Conservation (phyloP, 2,113 vertebrate species). For the Isurus oxyrinchus region DNA sequence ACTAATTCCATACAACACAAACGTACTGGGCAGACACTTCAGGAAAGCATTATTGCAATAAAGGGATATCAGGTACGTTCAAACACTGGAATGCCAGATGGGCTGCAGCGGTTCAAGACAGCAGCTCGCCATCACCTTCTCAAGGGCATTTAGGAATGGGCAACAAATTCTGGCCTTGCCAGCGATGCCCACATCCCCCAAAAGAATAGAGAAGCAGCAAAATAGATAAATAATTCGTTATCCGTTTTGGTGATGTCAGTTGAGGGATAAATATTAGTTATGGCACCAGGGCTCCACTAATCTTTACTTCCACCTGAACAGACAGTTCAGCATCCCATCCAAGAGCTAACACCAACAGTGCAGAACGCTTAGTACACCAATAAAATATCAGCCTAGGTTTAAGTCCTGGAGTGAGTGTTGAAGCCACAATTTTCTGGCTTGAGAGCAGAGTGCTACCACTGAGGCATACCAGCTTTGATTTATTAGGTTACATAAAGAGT, state of each 20-base stretch:
- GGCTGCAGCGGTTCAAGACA: too few relatives aligned
- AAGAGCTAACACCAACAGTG: background rate
- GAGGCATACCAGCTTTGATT: background rate
- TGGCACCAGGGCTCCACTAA: background rate
- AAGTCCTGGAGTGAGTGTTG: background rate
- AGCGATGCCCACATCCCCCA: background rate
- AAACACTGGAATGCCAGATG: too few relatives aligned
- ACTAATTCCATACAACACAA: background rate
- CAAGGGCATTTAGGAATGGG: background rate
- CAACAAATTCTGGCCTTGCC: background rate
- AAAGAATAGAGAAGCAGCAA: too few relatives aligned
- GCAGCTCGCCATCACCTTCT: background rate
- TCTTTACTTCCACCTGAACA: background rate
- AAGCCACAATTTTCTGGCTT: background rate
- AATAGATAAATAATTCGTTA: background rate
- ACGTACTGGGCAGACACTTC: background rate
- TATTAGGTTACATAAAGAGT: background rate
- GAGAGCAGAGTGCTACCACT: background rate
- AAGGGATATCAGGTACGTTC: background rate
- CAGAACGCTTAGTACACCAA: background rate
- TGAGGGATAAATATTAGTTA: background rate
- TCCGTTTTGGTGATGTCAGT: background rate
- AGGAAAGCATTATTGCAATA: background rate
- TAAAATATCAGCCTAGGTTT: background rate
- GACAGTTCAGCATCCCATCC: background rate